Percentiles rank a stretch among this genome's conserved stretches.
phyloP scores from a whole-genome alignment of 2,113 vertebrate genomes.

The Grammomys dolichurus region DNA sequence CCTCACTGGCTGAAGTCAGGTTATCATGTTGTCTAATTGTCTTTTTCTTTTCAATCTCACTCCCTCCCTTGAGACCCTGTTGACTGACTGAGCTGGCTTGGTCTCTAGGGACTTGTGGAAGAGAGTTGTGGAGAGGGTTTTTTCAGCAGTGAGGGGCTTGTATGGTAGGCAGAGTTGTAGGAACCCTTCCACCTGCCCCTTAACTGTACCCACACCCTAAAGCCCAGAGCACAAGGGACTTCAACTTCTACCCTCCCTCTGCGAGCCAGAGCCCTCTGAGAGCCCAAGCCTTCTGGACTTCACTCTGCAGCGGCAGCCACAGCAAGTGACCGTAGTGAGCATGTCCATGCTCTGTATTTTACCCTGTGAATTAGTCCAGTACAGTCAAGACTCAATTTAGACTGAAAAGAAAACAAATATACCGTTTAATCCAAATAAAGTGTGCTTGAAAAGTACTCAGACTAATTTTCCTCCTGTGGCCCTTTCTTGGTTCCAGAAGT shows the following conservation, averaged over 20 bases:
- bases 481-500: background rate
- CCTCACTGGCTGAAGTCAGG: too few species aligned
- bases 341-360: background rate
- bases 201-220: fast-evolving
- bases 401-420: background rate
- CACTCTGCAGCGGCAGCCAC: background rate
- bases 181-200: background rate
- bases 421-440: constrained; percentile 45
- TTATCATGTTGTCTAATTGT: too few species aligned
- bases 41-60: too few species aligned
- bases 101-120: background rate
- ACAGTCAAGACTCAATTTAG: constrained; percentile 20
- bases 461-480: background rate
- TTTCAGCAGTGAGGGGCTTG: fast-evolving
- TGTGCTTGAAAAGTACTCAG: background rate
- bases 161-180: fast-evolving
- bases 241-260: fast-evolving
- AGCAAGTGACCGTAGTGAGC: background rate
- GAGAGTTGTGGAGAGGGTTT: background rate
- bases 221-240: background rate
- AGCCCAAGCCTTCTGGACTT: background rate
- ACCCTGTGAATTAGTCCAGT: background rate
- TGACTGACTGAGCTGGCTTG: too few species aligned
- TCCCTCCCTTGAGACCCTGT: too few species aligned
- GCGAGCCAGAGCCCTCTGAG: background rate